Evolutionary conservation across 2,797 vertebrate genomes (phyloP), one percentile per base, ranked within the genome.

Genomic region (Poeciliopsis presidionis): DNA sequence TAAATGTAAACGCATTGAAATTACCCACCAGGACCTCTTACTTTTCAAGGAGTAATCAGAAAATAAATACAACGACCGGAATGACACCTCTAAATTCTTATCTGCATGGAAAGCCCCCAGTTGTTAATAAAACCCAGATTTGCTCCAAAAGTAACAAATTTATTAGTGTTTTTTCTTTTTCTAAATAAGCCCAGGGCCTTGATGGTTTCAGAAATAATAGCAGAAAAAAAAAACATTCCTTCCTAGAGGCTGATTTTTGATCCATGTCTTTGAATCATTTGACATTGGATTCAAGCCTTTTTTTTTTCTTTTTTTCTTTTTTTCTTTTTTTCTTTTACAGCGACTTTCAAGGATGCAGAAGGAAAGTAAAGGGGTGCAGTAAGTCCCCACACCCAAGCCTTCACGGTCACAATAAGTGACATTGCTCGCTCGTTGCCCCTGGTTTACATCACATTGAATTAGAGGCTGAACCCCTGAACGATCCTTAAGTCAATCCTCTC

Each of bases 401-500:
- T 78, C 73, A 53, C 67, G 82, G 2, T 75, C 77, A 55, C 83
- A 77, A 78, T 28, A 78, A 75, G 88, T 67, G 46, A 86, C 86
- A 86, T 88, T 87, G 86, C 55, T 51, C 22, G 18, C 82, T 74
- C 76, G 2, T 88, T 90, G 89, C 90, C 90, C 90, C 88, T 87
- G 84, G 78, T 92, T 91, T 93, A 89, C 91, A 91, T 94, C 90
- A 90, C 89, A 71, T 85, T 84, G 86, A 91, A 91, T 94, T 91
- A 91, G 77, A 85, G 86, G 84, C 83, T 87, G 77, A 82, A 80
- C 81, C 79, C 76, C 78, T 75, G 86, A 83, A 90, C 28, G 88
- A 86, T 80, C 78, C 86, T 80, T 87, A 91, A 92, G 93, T 90
- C 90, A 79, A 67, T 86, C 79, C 81, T 79, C 74, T 72, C 88